These are phyloP conservation scores for Ormyrus rosae DNA, from an alignment of 2,888 invertebrate genomes.

Conservation along the genomic window DNA sequence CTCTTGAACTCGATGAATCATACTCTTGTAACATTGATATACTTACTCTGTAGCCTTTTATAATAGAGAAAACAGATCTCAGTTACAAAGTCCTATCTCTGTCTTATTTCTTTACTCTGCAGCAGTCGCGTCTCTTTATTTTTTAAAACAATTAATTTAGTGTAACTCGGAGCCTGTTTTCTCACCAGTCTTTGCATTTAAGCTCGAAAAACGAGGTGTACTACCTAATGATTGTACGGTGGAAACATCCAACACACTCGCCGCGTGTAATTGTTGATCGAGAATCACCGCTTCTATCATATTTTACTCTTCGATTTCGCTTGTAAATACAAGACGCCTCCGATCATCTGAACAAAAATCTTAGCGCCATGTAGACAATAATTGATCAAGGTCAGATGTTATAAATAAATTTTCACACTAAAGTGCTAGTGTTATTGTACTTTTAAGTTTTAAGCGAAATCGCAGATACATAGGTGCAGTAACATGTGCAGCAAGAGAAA, in stretches of 20 bases:
- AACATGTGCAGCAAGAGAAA: slow-evolving; percentile 2
- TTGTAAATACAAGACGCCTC: slow-evolving; percentile 55
- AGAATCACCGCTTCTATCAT: slow-evolving; percentile 49
- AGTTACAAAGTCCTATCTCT: not conserved
- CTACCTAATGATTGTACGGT: slow-evolving; percentile 23
- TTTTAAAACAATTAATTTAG: not conserved
- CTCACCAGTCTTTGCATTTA: slow-evolving; percentile 31
- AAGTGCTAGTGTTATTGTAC: slow-evolving; percentile 8
- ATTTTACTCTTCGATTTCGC: slow-evolving; percentile 43
- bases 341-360: slow-evolving; percentile 39
- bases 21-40: slow-evolving; percentile 10
- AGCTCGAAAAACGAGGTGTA: not conserved
- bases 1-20: slow-evolving; percentile 37
- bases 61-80: slow-evolving; percentile 35
- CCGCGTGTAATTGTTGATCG: slow-evolving; percentile 41
- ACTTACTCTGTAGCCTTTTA: slow-evolving; percentile 10
- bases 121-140: not conserved
- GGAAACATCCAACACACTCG: slow-evolving; percentile 4
- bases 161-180: slow-evolving; percentile 27
- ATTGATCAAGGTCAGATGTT: slow-evolving; percentile 24
- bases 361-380: slow-evolving; percentile 55
- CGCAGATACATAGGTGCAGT: slow-evolving; percentile 2
- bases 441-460: slow-evolving; percentile 7
- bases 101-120: too few species aligned
- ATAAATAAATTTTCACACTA: slow-evolving; percentile 24